These are phyloP conservation scores for Delphinus delphis DNA, from an alignment of 2,113 vertebrate species.

Conservation along the genomic window DNA sequence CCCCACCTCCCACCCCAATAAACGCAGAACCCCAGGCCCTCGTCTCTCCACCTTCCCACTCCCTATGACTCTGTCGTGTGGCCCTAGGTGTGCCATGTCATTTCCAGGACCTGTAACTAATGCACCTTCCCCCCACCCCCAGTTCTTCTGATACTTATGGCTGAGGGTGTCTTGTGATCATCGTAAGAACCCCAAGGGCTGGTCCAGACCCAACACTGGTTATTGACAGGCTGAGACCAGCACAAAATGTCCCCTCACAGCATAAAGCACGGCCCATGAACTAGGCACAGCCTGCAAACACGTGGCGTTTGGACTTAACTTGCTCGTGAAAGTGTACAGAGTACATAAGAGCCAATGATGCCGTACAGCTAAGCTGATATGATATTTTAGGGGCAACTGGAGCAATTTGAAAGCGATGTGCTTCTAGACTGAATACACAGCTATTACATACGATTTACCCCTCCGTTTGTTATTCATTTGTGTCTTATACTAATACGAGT, in stretches of 20 bases:
- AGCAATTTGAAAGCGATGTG: background rate
- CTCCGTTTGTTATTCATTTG: conserved; percentile 33
- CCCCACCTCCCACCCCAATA: background rate
- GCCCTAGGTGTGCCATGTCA: background rate
- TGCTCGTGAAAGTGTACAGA: background rate
- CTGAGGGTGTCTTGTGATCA: background rate
- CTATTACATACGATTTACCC: background rate
- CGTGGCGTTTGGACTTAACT: fast-evolving
- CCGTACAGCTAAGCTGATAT: background rate
- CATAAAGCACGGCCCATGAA: fast-evolving
- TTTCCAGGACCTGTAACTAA: background rate
- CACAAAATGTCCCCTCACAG: background rate
- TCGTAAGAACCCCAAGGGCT: background rate
- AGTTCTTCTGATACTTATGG: background rate
- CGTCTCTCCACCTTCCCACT: background rate
- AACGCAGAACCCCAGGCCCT: background rate
- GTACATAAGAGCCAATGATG: background rate
- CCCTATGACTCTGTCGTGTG: background rate
- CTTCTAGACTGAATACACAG: background rate
- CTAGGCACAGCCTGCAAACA: no score
- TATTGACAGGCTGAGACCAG: background rate
- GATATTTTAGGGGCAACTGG: background rate
- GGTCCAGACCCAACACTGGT: background rate
- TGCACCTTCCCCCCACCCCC: fast-evolving
- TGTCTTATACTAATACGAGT: background rate